Conservation (phyloP, 2,888 invertebrate species). For the Therioaphis trifolii region DNA sequence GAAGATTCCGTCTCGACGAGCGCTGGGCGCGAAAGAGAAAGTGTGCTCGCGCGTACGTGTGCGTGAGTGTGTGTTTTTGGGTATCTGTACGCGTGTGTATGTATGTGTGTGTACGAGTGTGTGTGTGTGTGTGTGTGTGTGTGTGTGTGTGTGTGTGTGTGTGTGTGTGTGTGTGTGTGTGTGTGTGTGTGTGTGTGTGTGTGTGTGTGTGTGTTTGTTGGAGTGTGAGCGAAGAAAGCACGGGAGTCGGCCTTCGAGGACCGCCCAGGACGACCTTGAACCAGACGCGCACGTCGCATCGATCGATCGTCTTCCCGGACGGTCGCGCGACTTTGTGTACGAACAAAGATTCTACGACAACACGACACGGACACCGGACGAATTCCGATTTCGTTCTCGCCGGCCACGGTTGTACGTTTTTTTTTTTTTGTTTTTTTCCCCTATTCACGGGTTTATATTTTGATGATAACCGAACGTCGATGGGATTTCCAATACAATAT, state of each 20-base stretch:
- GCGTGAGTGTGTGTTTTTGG: background rate
- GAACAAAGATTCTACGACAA: background rate
- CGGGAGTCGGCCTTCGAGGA: slow-evolving; percentile 47
- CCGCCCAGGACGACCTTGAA: slow-evolving; percentile 40
- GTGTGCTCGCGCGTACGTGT: background rate
- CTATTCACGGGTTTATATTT: too few species aligned
- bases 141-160: too few species aligned
- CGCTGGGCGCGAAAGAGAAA: slow-evolving; percentile 57
- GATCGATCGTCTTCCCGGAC: background rate
- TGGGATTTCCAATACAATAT: too few species aligned
- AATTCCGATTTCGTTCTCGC: too few species aligned
- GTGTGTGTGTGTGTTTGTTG: background rate
- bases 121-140: background rate
- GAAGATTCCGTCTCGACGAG: too few species aligned
- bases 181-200: background rate
- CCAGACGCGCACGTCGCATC: slow-evolving; percentile 12
- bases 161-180: too few species aligned
- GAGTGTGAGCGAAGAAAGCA: slow-evolving; percentile 32
- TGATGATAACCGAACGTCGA: too few species aligned
- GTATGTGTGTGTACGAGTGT: background rate
- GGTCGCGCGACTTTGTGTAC: too few species aligned
- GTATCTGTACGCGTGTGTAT: background rate
- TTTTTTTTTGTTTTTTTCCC: too few species aligned
- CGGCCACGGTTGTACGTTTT: too few species aligned
- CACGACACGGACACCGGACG: too few species aligned